These are phyloP conservation scores for Syndactyla subalaris DNA, from an alignment of 2,797 vertebrate species.

Conservation along the genomic window DNA sequence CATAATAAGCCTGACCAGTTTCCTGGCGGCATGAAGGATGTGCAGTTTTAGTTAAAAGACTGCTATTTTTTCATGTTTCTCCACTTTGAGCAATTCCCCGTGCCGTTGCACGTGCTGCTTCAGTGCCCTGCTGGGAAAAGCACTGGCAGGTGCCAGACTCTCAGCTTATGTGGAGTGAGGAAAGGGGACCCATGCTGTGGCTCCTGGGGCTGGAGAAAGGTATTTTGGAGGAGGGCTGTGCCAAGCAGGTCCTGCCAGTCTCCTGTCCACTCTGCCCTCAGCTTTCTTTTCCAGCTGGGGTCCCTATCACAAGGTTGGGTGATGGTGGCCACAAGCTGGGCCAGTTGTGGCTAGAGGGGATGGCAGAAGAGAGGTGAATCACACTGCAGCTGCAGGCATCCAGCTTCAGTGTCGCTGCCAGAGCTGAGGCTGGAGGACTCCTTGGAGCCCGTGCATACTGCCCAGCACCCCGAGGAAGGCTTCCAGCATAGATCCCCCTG, in stretches of 20 bases:
- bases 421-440: not conserved
- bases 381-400: not conserved
- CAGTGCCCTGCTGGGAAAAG: not conserved
- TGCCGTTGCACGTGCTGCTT: not conserved
- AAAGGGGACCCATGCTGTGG: not conserved
- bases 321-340: fast-evolving
- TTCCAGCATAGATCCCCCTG: fast-evolving
- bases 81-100: not conserved
- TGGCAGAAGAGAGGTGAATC: not conserved
- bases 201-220: not conserved
- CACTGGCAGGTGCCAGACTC: fast-evolving
- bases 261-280: not conserved
- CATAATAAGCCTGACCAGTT: conserved; percentile 53
- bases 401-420: not conserved
- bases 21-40: conserved; percentile 28
- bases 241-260: not conserved
- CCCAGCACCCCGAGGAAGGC: not conserved
- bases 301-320: fast-evolving
- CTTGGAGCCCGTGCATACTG: not conserved
- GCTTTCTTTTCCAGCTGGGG: not conserved
- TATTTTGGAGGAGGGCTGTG: not conserved
- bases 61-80: not conserved
- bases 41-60: conserved; percentile 16
- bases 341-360: not conserved
- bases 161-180: fast-evolving